Evolutionary conservation across 2,113 vertebrate genomes (phyloP).

Genomic region (Oryzias melastigma): DNA sequence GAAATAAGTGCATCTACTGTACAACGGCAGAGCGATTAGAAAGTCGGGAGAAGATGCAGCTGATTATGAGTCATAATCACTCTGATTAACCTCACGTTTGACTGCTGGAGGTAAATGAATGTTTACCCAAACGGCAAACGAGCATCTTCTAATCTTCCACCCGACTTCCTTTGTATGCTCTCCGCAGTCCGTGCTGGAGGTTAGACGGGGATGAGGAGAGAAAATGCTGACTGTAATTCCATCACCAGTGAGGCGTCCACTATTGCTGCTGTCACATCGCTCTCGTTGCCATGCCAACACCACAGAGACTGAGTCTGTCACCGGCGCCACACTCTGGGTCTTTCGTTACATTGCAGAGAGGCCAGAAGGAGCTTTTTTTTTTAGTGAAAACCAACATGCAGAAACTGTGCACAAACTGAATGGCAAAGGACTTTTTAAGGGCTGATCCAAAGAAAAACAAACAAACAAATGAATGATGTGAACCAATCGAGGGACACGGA

Average conservation of each 20-base stretch:
- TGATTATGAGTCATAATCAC: conserved; percentile 70
- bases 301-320: conserved; percentile 25
- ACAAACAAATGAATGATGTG: no score
- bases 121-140: conserved; percentile 74
- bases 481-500: no score
- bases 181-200: conserved; percentile 31
- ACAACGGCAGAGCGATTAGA: conserved; percentile 23
- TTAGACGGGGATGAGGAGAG: conserved; percentile 23
- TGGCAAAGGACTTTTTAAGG: no score
- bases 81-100: conserved; percentile 76
- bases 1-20: conserved; percentile 31
- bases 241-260: conserved; percentile 31
- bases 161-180: conserved; percentile 9
- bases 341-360: conserved; percentile 31
- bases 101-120: conserved; percentile 74
- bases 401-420: not conserved
- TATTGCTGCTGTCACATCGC: conserved; percentile 44
- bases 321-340: conserved; percentile 44
- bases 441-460: no score
- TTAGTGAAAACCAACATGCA: not conserved
- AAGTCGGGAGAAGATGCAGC: conserved; percentile 45
- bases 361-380: not conserved
- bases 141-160: conserved; percentile 21
- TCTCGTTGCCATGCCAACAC: conserved; percentile 56
- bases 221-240: conserved; percentile 64